Percentiles rank a stretch among this genome's conserved stretches.
Evolutionary conservation across 2,797 vertebrate genomes (phyloP).

Genomic region (Eidolon dupreanum): DNA sequence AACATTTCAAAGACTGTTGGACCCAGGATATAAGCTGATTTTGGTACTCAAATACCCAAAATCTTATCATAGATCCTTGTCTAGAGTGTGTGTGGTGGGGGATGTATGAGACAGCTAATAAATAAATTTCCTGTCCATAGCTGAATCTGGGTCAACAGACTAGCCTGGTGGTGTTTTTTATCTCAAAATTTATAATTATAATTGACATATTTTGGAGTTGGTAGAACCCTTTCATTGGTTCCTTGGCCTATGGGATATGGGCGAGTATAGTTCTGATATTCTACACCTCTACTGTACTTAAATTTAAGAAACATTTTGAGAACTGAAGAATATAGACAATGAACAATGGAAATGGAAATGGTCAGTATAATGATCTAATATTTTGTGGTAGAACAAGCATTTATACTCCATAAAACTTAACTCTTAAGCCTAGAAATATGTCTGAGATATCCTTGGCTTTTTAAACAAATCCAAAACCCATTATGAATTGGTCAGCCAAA

Average conservation of each 20-base stretch:
- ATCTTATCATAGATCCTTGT: not conserved
- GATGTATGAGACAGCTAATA: not conserved
- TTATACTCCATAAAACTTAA: not conserved
- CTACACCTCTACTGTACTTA: not conserved
- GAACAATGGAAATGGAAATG: not conserved
- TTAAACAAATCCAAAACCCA: not conserved
- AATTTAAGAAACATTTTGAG: not conserved
- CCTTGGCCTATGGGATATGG: not conserved
- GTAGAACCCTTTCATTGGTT: not conserved
- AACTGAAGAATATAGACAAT: not conserved
- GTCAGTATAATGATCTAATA: not conserved
- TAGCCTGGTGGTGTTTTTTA: not conserved
- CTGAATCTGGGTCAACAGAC: not conserved
- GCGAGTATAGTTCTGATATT: not conserved
- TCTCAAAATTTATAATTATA: not conserved
- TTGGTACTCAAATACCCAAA: not conserved
- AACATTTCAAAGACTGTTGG: not conserved
- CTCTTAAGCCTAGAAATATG: not conserved
- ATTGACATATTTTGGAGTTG: not conserved
- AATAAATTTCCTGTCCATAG: not conserved
- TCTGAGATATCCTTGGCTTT: not conserved
- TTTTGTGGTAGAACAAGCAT: not conserved
- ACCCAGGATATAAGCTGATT: not conserved
- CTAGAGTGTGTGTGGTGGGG: not conserved
- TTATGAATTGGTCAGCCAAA: not conserved